Evolutionary conservation across 2,888 invertebrate species (phyloP), one percentile per base, ranked within the genome.

Genomic region (Coenonympha arcania): DNA sequence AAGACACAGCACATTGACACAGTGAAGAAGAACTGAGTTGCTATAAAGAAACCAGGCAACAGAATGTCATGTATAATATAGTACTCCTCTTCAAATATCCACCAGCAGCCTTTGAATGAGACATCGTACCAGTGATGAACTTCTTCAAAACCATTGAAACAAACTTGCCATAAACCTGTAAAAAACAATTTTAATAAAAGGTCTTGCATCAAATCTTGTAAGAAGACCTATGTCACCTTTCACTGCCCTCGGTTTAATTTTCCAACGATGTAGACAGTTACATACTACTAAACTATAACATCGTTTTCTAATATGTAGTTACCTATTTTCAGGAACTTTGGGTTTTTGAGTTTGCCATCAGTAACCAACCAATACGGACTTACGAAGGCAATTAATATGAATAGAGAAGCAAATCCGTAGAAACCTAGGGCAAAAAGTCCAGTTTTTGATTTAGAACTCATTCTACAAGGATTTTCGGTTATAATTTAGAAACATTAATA

Each of bases 11-110:
- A 93, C 76, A 98, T 88, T 52, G 94, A 91, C 33, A 98, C 82
- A 0, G 98, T 96, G 71, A 95, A 96, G 86, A 98, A 95, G 59
- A 97, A 93, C 73, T 98, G 98, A 0, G 96, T 96, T 0, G 95
- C 93, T 48, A 97, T 92, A 68, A 97, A 97, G 85, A 98, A 98
- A 9, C 93, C 92, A 45, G 96, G 96, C 62, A 96, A 80, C 3
- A 98, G 83, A 65, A 95, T 93, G 63, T 96, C 93, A 66, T 95
- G 93, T 59, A 98, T 95, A 51, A 96, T 96, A 70, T 96, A 95
- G 74, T 95, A 97, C 80, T 98, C 98, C 75, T 96, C 97, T 79
- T 98, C 95, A 69, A 97, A 96, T 53, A 98, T 94, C 96, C 98
- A 98, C 94, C 96, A 96, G 70, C 98, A 98, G 0, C 95, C 95